Conservation (phyloP, 2,797 vertebrate genomes). For the Sebastes minor region DNA sequence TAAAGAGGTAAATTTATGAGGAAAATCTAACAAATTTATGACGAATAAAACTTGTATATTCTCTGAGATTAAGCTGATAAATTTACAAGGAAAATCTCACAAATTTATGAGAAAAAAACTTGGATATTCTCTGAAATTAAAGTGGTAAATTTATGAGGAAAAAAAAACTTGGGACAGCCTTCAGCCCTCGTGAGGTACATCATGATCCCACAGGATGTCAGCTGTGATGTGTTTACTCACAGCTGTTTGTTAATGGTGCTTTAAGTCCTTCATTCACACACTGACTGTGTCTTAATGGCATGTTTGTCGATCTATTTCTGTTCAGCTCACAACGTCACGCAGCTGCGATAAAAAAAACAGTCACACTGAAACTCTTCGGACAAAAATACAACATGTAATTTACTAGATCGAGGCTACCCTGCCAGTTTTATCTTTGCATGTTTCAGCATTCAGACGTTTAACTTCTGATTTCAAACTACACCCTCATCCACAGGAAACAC, state of each 20-base stretch:
- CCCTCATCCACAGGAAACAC: neutral
- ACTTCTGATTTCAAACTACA: neutral
- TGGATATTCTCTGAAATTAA: too few relatives aligned
- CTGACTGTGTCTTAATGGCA: neutral
- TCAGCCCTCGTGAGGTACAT: neutral
- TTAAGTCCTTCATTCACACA: constrained; percentile 7
- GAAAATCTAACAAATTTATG: too few relatives aligned
- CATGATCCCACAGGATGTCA: neutral
- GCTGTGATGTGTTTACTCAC: constrained; percentile 27
- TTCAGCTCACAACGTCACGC: constrained; percentile 12
- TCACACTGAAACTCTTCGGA: neutral
- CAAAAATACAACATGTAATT: neutral
- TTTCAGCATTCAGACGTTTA: neutral
- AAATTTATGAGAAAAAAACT: too few relatives aligned
- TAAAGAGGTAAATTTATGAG: too few relatives aligned
- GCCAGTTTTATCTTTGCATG: neutral
- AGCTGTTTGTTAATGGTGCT: constrained; percentile 23
- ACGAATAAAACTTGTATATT: too few relatives aligned
- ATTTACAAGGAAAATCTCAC: too few relatives aligned
- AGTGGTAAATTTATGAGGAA: too few relatives aligned
- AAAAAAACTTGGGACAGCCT: too few relatives aligned
- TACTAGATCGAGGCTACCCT: neutral
- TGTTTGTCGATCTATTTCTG: constrained; percentile 31
- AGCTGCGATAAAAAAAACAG: constrained; percentile 1
- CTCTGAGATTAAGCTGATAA: too few relatives aligned